Conservation (phyloP, 1,140 invertebrate species). For the Cecropterus lyciades region DNA sequence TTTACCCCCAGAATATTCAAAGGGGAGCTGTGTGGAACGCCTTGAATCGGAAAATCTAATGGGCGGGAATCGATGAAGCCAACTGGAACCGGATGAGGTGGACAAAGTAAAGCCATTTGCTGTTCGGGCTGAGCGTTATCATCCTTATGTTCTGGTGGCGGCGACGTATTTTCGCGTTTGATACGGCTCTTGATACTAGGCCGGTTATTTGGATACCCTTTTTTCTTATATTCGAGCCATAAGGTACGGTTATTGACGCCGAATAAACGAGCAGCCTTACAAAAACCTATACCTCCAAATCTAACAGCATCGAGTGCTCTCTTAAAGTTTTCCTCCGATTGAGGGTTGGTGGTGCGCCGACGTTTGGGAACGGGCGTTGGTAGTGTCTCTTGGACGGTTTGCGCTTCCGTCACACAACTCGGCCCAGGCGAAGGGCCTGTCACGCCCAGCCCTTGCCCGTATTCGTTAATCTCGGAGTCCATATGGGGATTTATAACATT, state of each 20-base stretch:
- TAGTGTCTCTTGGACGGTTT: constrained; percentile 38
- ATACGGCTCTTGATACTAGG: constrained; percentile 89
- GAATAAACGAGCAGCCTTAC: constrained; percentile 91
- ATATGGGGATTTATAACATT: constrained; percentile 63
- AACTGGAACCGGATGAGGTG: constrained; percentile 80
- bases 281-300: constrained; percentile 93
- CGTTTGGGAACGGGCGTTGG: constrained; percentile 47
- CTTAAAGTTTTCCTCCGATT: constrained; percentile 91
- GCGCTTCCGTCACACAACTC: constrained; percentile 48
- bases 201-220: constrained; percentile 90
- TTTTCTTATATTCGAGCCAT: constrained; percentile 93
- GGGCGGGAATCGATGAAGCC: constrained; percentile 86
- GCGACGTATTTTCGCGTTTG: constrained; percentile 86
- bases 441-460: constrained; percentile 56
- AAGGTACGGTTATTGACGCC: constrained; percentile 93
- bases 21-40: constrained; percentile 81
- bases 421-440: constrained; percentile 59
- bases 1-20: constrained; percentile 90
- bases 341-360: constrained; percentile 84
- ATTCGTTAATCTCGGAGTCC: constrained; percentile 57
- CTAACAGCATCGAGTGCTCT: constrained; percentile 91
- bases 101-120: constrained; percentile 71
- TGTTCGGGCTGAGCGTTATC: constrained; percentile 72
- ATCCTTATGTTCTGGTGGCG: constrained; percentile 77
- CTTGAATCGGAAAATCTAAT: constrained; percentile 84